These are phyloP conservation scores for Mamestra configurata DNA, from an alignment of 1,140 invertebrate genomes.

Conservation along the genomic window DNA sequence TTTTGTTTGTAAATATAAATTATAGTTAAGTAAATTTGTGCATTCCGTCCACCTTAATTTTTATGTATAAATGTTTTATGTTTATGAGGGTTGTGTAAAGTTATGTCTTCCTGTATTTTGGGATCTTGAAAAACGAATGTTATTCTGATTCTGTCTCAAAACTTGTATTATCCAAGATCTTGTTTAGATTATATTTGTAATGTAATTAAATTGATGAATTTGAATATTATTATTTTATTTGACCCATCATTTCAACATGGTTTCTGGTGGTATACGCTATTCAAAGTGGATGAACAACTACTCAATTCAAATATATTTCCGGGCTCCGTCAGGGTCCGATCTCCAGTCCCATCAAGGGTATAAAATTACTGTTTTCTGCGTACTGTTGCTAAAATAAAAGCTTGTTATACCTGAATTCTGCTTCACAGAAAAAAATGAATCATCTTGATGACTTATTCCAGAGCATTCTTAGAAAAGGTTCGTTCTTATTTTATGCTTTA, in stretches of 20 bases:
- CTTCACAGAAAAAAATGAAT: slow-evolving; percentile 16
- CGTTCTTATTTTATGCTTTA: background rate
- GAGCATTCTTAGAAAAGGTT: background rate
- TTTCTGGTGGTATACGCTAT: too few species aligned
- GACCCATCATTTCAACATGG: background rate
- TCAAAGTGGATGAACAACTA: too few species aligned
- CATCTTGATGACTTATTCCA: slow-evolving; percentile 4
- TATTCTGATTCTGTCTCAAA: slow-evolving; percentile 34
- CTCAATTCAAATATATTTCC: background rate
- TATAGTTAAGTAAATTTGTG: slow-evolving; percentile 70
- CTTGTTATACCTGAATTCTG: background rate
- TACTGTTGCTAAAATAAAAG: background rate
- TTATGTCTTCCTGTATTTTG: slow-evolving; percentile 48
- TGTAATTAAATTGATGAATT: slow-evolving; percentile 50
- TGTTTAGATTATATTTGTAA: slow-evolving; percentile 53
- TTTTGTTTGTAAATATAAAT: slow-evolving; percentile 78
- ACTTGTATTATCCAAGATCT: slow-evolving; percentile 55
- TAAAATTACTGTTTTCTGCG: slow-evolving; percentile 13
- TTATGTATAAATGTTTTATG: slow-evolving; percentile 40
- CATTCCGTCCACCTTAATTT: slow-evolving; percentile 68
- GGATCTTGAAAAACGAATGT: slow-evolving; percentile 21
- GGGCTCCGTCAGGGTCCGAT: background rate
- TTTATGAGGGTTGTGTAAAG: slow-evolving; percentile 47
- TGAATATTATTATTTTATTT: slow-evolving; percentile 8
- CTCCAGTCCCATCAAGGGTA: background rate